These are phyloP conservation scores for Watsonalla binaria DNA, from an alignment of 2,888 invertebrate genomes.

Conservation along the genomic window DNA sequence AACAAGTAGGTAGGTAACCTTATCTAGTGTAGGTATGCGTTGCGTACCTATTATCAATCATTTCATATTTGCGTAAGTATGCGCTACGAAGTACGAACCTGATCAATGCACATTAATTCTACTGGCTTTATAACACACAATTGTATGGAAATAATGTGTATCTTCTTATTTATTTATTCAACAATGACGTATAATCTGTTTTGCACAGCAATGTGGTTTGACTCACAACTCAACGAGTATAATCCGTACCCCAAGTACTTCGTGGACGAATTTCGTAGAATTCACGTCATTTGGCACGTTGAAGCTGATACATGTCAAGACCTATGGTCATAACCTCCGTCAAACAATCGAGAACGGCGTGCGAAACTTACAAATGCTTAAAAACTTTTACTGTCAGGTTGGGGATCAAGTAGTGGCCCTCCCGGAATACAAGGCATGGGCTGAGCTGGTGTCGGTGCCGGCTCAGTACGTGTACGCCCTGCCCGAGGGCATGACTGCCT, in stretches of 20 bases:
- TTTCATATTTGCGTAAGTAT: neutral
- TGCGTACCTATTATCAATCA: no score
- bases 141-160: neutral
- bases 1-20: no score
- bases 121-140: neutral
- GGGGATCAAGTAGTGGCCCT: slow-evolving; percentile 91
- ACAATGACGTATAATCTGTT: neutral
- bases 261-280: no score
- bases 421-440: slow-evolving; percentile 92
- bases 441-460: slow-evolving; percentile 89
- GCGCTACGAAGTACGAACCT: neutral
- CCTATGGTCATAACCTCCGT: no score
- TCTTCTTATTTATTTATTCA: neutral
- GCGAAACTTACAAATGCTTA: neutral
- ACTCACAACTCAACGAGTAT: neutral
- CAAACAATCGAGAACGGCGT: no score
- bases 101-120: neutral
- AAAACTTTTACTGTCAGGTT: slow-evolving; percentile 68
- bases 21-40: no score
- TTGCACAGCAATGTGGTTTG: neutral
- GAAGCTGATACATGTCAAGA: no score
- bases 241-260: no score
- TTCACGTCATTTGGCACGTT: no score
- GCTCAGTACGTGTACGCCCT: slow-evolving; percentile 89
- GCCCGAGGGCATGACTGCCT: slow-evolving; percentile 85